These are phyloP conservation scores for Xestia xanthographa DNA, from an alignment of 2,888 invertebrate genomes.

Conservation along the genomic window DNA sequence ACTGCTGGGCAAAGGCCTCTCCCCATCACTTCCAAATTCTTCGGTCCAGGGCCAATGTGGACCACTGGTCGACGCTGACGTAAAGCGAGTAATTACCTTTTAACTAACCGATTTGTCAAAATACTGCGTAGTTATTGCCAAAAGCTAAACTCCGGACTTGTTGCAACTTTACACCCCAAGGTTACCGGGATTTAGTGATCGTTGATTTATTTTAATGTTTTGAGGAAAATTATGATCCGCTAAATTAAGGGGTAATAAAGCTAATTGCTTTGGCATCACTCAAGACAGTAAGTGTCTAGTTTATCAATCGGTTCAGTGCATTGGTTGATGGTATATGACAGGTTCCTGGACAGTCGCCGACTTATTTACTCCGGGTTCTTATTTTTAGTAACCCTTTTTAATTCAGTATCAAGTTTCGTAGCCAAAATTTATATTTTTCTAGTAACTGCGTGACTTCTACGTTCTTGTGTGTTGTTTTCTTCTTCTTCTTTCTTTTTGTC, in stretches of 20 bases:
- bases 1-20: too few species aligned
- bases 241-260: constrained; percentile 48
- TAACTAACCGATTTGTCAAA: constrained; percentile 34
- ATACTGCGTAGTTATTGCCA: constrained; percentile 40
- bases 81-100: constrained; percentile 30
- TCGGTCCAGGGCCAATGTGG: too few species aligned
- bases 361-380: background rate
- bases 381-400: background rate
- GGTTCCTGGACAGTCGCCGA: constrained; percentile 10
- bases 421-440: background rate
- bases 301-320: constrained; percentile 32
- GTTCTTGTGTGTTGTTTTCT: too few species aligned
- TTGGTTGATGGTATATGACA: constrained; percentile 15
- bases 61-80: too few species aligned
- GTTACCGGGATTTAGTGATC: constrained; percentile 30
- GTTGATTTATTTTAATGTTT: constrained; percentile 49
- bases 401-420: background rate
- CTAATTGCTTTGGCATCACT: constrained; percentile 56
- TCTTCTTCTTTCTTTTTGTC: too few species aligned
- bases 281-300: constrained; percentile 34
- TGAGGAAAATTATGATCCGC: constrained; percentile 35
- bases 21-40: too few species aligned
- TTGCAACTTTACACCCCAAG: constrained; percentile 29
- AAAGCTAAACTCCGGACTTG: constrained; percentile 18
- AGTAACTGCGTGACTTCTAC: background rate